A percentile compares a stretch with the other conserved stretches of the same genome.
Evolutionary conservation across 2,888 invertebrate genomes (phyloP).

Genomic region (Drosophila barbarae): DNA sequence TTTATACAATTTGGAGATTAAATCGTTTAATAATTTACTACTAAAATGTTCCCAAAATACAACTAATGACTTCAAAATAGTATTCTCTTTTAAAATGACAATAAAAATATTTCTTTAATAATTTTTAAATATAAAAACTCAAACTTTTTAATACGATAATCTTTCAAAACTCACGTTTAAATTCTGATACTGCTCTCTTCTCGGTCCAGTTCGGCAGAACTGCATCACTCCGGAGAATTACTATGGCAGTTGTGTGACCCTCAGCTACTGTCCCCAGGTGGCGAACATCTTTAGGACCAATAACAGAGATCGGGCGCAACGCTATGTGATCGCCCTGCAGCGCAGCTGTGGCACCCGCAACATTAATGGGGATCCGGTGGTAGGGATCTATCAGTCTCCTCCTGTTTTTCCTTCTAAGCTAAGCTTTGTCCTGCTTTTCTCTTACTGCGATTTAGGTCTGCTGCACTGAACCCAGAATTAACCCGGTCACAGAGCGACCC

Average conservation of each 20-base stretch:
- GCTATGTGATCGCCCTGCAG: slow-evolving; percentile 72
- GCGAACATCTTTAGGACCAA: slow-evolving; percentile 66
- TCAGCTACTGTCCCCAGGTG: slow-evolving; percentile 75
- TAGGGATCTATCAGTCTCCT: slow-evolving; percentile 45
- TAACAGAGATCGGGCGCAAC: slow-evolving; percentile 62
- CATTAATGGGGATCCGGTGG: slow-evolving; percentile 77
- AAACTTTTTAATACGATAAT: not conserved
- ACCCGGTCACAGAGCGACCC: slow-evolving; percentile 49
- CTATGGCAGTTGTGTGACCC: slow-evolving; percentile 73
- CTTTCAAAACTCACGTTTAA: not conserved
- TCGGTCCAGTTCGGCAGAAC: slow-evolving; percentile 54
- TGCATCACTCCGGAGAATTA: slow-evolving; percentile 77
- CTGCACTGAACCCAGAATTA: slow-evolving; percentile 65
- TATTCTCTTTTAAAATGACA: no score
- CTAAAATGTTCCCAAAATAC: not conserved
- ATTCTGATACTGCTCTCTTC: not conserved
- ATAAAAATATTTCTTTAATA: not conserved
- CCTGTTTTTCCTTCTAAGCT: slow-evolving; percentile 10
- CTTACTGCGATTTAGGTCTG: slow-evolving; percentile 63
- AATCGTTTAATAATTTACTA: not conserved
- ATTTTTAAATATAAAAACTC: not conserved
- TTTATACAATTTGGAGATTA: not conserved
- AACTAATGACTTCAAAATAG: not conserved
- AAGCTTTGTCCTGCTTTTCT: slow-evolving; percentile 17
- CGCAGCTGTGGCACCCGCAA: slow-evolving; percentile 75